Evolutionary conservation across 2,797 vertebrate species (phyloP).

Genomic region (Periophthalmus magnuspinnatus): DNA sequence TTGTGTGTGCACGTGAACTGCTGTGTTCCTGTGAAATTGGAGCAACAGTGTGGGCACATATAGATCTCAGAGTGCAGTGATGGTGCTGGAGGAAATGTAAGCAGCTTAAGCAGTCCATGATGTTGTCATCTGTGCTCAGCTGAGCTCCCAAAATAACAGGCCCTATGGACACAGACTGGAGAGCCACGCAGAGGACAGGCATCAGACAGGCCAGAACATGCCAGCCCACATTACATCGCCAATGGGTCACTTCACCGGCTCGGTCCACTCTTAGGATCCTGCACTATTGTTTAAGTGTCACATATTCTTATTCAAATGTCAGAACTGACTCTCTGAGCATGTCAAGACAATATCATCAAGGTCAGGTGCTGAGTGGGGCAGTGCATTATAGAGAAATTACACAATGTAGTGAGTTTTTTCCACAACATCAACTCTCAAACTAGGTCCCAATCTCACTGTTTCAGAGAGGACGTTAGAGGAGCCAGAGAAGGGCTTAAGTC

Average conservation of each 20-base stretch:
- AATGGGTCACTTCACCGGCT: constrained; percentile 43
- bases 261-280: not conserved
- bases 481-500: constrained; percentile 65
- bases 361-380: not conserved
- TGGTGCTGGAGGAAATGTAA: constrained; percentile 73
- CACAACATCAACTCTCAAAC: constrained; percentile 16
- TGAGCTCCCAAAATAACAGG: constrained; percentile 77
- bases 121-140: constrained; percentile 76
- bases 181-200: constrained; percentile 61
- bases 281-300: not conserved
- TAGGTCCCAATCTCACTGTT: constrained; percentile 45
- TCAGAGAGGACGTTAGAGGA: constrained; percentile 47
- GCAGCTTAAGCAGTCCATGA: constrained; percentile 72
- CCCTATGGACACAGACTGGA: constrained; percentile 66
- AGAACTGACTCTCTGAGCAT: not conserved
- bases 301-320: not conserved
- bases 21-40: constrained; percentile 32
- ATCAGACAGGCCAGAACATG: constrained; percentile 69
- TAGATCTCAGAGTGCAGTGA: constrained; percentile 61
- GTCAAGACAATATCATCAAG: not conserved
- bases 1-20: not conserved
- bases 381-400: not conserved
- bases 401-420: constrained; percentile 30
- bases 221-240: constrained; percentile 66
- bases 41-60: constrained; percentile 46